Evolutionary conservation across 2,888 invertebrate genomes (phyloP).

Genomic region (Sminthurinus aureus): DNA sequence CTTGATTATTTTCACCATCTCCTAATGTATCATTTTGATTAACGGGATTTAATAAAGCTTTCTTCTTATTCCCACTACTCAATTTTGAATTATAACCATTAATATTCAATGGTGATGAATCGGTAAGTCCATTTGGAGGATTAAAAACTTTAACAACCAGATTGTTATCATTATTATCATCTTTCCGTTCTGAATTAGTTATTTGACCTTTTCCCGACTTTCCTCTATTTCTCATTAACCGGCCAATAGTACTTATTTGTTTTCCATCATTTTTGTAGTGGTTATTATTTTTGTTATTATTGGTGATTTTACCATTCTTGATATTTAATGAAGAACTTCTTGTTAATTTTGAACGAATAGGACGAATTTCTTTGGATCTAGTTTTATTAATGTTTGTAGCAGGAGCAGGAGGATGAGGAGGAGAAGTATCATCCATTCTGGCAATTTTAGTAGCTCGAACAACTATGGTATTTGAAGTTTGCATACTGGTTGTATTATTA

Average conservation of each 20-base stretch:
- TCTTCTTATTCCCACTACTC: not conserved
- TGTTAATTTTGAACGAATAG: not conserved
- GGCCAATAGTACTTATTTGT: not conserved
- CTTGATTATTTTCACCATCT: not conserved
- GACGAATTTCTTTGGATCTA: not conserved
- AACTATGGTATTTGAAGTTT: not conserved
- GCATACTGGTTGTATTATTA: not conserved
- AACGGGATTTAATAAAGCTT: not conserved
- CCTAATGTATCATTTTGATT: not conserved
- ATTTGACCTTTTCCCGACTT: not conserved
- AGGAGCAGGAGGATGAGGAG: not conserved
- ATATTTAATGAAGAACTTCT: slow-evolving; percentile 20
- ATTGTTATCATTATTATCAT: not conserved
- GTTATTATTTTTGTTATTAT: not conserved
- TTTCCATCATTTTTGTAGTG: not conserved
- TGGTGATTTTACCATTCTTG: not conserved
- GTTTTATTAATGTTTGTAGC: not conserved
- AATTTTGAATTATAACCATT: not conserved
- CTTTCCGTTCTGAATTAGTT: not conserved
- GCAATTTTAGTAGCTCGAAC: not conserved
- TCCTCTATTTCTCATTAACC: not conserved
- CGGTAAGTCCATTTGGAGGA: not conserved
- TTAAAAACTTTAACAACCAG: not conserved
- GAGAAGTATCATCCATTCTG: not conserved
- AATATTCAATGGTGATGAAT: not conserved